These are phyloP conservation scores for Drosophila pseudoobscura DNA, from an alignment of 1,140 invertebrate genomes.

Conservation along the genomic window DNA sequence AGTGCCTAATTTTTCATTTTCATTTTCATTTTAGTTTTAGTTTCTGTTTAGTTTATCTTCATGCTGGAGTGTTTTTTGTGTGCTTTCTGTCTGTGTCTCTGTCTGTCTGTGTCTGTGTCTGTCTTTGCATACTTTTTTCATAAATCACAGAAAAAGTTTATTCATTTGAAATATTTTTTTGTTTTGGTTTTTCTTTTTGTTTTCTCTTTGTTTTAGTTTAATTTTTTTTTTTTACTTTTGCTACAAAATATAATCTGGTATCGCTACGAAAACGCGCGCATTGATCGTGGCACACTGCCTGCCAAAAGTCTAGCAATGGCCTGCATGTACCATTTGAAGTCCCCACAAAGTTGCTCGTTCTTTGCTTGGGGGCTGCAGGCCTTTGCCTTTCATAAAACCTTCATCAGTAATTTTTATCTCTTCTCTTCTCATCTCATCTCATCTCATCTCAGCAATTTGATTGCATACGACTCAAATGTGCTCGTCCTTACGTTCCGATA, in stretches of 20 bases:
- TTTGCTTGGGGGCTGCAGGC: slow-evolving; percentile 2
- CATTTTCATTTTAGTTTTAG: slow-evolving; percentile 10
- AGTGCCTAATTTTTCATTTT: slow-evolving; percentile 56
- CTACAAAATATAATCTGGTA: slow-evolving; percentile 70
- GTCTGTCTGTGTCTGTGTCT: background rate
- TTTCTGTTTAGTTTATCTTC: slow-evolving; percentile 53
- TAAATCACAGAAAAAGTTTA: slow-evolving; percentile 82
- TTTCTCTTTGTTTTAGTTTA: slow-evolving; percentile 32
- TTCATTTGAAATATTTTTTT: slow-evolving; percentile 69
- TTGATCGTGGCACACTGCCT: slow-evolving; percentile 3
- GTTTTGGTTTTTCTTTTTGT: slow-evolving; percentile 4
- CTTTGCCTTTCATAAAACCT: slow-evolving; percentile 6
- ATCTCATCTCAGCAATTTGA: slow-evolving; percentile 42
- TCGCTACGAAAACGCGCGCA: slow-evolving; percentile 52
- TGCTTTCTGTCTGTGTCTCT: slow-evolving; percentile 9
- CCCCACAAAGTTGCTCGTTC: slow-evolving; percentile 12
- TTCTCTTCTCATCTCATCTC: slow-evolving; percentile 16
- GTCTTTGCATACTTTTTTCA: slow-evolving; percentile 77
- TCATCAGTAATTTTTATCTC: background rate
- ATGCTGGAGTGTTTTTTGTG: slow-evolving; percentile 29
- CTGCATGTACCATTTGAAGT: background rate
- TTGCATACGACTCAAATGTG: slow-evolving; percentile 48
- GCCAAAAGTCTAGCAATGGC: too few species aligned
- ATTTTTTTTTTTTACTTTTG: slow-evolving; percentile 38
- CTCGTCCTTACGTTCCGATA: slow-evolving; percentile 18